These are phyloP conservation scores for Ditylenchus dipsaci DNA, from an alignment of 1,140 invertebrate genomes.

Conservation along the genomic window DNA sequence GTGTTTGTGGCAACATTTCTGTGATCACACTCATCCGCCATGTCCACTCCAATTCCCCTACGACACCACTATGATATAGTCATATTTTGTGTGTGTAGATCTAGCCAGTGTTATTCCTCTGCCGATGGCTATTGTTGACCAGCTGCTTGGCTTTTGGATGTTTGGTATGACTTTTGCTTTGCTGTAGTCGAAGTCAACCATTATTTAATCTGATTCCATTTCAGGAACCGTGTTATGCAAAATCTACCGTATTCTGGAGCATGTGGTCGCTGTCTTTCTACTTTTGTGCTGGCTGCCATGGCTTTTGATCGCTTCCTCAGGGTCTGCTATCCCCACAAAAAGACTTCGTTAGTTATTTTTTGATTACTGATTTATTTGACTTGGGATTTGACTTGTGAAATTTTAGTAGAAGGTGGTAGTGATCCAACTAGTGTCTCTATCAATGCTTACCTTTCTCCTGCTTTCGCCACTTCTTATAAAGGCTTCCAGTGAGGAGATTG, in stretches of 20 bases:
- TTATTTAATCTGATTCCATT: constrained; percentile 1
- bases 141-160: constrained; percentile 57
- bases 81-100: constrained; percentile 54
- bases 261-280: constrained; percentile 48
- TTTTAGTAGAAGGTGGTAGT: constrained; percentile 38
- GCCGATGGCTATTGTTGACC: constrained; percentile 57
- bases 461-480: constrained; percentile 43
- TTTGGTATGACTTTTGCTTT: constrained; percentile 31
- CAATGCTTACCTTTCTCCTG: constrained; percentile 41
- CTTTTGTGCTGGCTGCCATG: constrained; percentile 44
- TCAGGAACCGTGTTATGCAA: constrained; percentile 41
- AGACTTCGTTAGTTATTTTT: constrained; percentile 27
- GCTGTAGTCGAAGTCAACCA: neutral
- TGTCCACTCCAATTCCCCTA: constrained; percentile 46
- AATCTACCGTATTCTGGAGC: constrained; percentile 46
- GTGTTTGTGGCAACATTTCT: constrained; percentile 53
- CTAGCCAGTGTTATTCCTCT: constrained; percentile 50
- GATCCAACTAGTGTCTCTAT: constrained; percentile 36
- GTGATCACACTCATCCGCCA: constrained; percentile 52
- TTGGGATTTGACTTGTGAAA: constrained; percentile 1
- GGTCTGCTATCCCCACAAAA: constrained; percentile 54
- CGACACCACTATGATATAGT: constrained; percentile 56
- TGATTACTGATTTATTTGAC: neutral
- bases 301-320: constrained; percentile 47
- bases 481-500: constrained; percentile 44